Evolutionary conservation across 1,140 invertebrate genomes (phyloP).

Genomic region (Mycetomoellerius zeteki): DNA sequence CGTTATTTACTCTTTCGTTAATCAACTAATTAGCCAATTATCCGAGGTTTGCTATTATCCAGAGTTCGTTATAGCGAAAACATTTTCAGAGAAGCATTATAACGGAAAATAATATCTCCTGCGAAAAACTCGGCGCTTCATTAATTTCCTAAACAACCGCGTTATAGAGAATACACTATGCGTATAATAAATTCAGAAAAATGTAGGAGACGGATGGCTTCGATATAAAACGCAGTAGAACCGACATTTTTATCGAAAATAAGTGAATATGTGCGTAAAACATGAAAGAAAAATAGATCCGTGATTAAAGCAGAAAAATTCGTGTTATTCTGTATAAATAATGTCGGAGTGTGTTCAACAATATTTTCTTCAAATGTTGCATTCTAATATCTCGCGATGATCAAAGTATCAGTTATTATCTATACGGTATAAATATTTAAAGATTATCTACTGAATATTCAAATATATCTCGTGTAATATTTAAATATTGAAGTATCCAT

Average conservation of each 20-base stretch:
- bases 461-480: not conserved
- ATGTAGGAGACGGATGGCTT: not conserved
- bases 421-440: not conserved
- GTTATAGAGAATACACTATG: not conserved
- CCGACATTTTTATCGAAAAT: constrained; percentile 43
- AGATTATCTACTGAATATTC: not conserved
- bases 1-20: constrained; percentile 43
- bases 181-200: constrained; percentile 27
- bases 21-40: constrained; percentile 58
- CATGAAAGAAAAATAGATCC: constrained; percentile 26
- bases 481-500: constrained; percentile 20
- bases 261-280: constrained; percentile 2
- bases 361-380: constrained; percentile 40
- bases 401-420: constrained; percentile 4
- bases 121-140: constrained; percentile 36
- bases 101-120: constrained; percentile 58
- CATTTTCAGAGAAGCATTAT: constrained; percentile 30
- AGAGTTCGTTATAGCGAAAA: constrained; percentile 39
- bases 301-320: constrained; percentile 9
- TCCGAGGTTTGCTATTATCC: constrained; percentile 7
- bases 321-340: not conserved
- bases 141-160: constrained; percentile 41
- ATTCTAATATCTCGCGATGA: not conserved
- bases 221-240: not conserved
- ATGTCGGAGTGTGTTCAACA: not conserved